Evolutionary conservation across 2,888 invertebrate genomes (phyloP).

Genomic region (Glaucopsyche alexis): DNA sequence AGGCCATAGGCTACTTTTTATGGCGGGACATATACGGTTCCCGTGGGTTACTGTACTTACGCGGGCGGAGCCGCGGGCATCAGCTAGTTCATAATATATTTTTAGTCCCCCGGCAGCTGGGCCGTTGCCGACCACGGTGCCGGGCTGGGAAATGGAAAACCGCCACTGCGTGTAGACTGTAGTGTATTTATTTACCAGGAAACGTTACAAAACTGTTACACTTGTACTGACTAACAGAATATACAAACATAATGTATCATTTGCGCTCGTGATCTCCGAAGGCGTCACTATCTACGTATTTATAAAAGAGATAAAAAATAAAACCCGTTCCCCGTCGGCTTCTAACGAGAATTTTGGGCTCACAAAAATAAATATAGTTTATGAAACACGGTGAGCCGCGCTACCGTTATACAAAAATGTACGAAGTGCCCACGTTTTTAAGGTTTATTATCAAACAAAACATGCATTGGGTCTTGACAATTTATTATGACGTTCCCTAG

Average conservation of each 20-base stretch:
- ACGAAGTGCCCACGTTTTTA: slow-evolving; percentile 53
- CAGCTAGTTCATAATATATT: no score
- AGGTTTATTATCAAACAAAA: slow-evolving; percentile 57
- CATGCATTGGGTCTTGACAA: slow-evolving; percentile 57
- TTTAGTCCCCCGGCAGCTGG: no score
- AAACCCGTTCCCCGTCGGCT: slow-evolving; percentile 71
- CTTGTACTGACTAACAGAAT: not conserved
- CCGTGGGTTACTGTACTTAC: no score
- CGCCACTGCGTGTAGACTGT: not conserved
- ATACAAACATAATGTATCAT: slow-evolving; percentile 18
- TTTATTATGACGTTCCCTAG: slow-evolving; percentile 75
- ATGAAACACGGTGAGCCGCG: slow-evolving; percentile 68
- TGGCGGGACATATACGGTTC: no score
- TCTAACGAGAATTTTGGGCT: slow-evolving; percentile 77
- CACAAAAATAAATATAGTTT: slow-evolving; percentile 76
- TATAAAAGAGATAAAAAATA: slow-evolving; percentile 62
- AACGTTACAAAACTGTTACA: slow-evolving; percentile 23
- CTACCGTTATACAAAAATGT: slow-evolving; percentile 54
- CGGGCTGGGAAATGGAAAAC: not conserved
- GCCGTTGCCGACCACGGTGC: no score
- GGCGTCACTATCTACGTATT: slow-evolving; percentile 73
- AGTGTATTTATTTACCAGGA: not conserved
- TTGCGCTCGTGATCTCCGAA: slow-evolving; percentile 56
- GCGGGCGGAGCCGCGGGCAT: no score
- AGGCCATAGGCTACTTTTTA: no score